Conservation (phyloP, 2,888 invertebrate species). For the Conomelus anceps region DNA sequence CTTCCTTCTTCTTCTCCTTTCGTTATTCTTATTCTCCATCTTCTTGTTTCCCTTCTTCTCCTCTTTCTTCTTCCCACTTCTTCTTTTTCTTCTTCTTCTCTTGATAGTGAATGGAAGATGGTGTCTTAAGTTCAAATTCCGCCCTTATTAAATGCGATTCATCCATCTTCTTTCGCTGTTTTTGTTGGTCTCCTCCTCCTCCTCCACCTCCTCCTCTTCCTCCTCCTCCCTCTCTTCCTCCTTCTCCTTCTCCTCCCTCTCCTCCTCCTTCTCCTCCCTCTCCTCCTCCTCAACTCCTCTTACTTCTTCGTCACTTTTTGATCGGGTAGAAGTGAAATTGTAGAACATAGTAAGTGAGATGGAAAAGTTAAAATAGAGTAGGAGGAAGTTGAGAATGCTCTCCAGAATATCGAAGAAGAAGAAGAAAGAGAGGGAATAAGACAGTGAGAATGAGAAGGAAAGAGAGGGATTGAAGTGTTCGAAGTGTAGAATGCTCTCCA, state of each 20-base stretch:
- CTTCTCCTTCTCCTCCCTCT: not conserved
- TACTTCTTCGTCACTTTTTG: no score
- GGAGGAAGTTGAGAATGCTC: not conserved
- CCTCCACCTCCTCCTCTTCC: not conserved
- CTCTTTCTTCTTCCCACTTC: not conserved
- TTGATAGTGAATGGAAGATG: no score
- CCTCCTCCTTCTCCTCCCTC: no score
- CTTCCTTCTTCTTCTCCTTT: not conserved
- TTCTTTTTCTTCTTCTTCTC: not conserved
- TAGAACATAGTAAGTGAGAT: no score
- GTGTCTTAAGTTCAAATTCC: no score
- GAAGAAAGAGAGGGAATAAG: not conserved
- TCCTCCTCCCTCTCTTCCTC: not conserved
- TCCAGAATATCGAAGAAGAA: not conserved
- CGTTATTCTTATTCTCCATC: no score
- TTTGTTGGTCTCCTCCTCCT: not conserved
- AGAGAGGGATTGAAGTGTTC: not conserved
- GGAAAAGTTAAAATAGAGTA: not conserved
- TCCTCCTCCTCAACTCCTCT: no score
- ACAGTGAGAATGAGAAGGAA: not conserved
- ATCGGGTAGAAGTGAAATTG: no score
- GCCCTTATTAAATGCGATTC: no score
- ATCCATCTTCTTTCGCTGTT: no score
- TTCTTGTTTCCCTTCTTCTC: not conserved
- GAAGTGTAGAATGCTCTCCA: no score